Evolutionary conservation across 2,797 vertebrate genomes (phyloP), one percentile per base, ranked within the genome.

Genomic region (Orestias chungarensis): DNA sequence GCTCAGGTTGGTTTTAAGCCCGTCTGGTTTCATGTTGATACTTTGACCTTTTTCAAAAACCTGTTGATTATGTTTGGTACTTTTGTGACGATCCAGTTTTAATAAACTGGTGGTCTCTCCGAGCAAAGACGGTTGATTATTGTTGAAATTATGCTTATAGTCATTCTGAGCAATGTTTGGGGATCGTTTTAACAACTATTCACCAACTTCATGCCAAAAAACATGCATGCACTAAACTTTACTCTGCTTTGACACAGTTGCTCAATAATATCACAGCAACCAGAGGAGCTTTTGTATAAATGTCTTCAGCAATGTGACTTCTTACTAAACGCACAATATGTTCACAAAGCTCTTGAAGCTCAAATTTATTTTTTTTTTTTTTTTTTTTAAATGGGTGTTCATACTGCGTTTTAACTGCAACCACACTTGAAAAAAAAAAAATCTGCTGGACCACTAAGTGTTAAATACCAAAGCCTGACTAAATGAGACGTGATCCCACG

Each of bases 1-100:
- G 47, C 38, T 64, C 12, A 52, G 20, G 33, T 38, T 40, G 35
- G 57, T n/a, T 62, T 62, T 40, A 62, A 62, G 35, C n/a, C 59
- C 38, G 2, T 62, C 38, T 62, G 35, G 38, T 59, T 33, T 23
- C 20, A 62, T 25, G 35, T 12, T 3, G 3, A 35, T 9, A 35
- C 17, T 59, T 59, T 59, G 31, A 59, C 55, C 55, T 35, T 33
- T 4, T 54, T 18, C 55, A 4, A 42, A 40, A 62, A 62, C 38
- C 59, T 15, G 38, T 38, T 14, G n/a, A n/a, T n/a, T n/a, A n/a
- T n/a, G n/a, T n/a, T 10, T 49, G n/a, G n/a, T 12, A 52, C n/a
- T 14, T 52, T 12, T 23, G 14, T 52, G 11, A 50, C 9, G 47
- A 49, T 23, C 23, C 2, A 29, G 52, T 31, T 29, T 55, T 15